phyloP scores from a whole-genome alignment of 2,113 vertebrate genomes.

The Takifugu flavidus region DNA sequence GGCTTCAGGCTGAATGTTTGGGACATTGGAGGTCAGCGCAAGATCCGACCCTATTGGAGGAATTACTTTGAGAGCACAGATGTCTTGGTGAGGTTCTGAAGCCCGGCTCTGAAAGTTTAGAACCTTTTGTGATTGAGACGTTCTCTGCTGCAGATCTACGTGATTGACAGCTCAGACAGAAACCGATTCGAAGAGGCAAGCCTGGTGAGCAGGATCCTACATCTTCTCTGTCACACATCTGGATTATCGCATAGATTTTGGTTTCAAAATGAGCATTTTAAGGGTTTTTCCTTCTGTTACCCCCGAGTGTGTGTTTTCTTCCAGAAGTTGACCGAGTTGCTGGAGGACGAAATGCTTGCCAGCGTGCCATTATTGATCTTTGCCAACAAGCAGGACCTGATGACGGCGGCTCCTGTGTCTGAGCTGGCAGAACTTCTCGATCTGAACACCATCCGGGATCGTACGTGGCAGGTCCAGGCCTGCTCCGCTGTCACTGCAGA shows the following conservation, averaged over 20 bases:
- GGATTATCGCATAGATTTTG: too few relatives aligned
- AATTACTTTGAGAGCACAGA: slow-evolving; percentile 97
- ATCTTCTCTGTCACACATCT: background rate
- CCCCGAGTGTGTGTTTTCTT: background rate
- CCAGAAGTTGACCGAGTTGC: slow-evolving; percentile 88
- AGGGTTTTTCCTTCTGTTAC: too few relatives aligned
- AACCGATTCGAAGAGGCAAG: slow-evolving; percentile 73
- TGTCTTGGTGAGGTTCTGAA: slow-evolving; percentile 77
- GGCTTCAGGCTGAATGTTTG: slow-evolving; percentile 95
- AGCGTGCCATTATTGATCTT: slow-evolving; percentile 85
- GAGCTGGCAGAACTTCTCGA: slow-evolving; percentile 80
- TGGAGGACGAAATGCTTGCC: slow-evolving; percentile 89
- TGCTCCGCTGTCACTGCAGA: slow-evolving; percentile 74
- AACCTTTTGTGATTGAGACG: background rate
- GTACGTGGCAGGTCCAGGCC: slow-evolving; percentile 81
- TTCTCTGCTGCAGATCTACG: slow-evolving; percentile 68
- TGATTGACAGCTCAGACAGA: slow-evolving; percentile 76
- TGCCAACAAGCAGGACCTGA: slow-evolving; percentile 94
- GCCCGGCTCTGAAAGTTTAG: background rate
- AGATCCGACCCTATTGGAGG: slow-evolving; percentile 94
- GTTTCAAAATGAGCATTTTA: too few relatives aligned
- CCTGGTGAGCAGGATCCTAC: slow-evolving; percentile 50
- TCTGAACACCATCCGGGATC: slow-evolving; percentile 82
- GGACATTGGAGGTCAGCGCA: slow-evolving; percentile 94
- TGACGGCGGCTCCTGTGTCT: slow-evolving; percentile 83